Evolutionary conservation across 2,113 vertebrate species (phyloP).

Genomic region (Callaeas wilsoni): DNA sequence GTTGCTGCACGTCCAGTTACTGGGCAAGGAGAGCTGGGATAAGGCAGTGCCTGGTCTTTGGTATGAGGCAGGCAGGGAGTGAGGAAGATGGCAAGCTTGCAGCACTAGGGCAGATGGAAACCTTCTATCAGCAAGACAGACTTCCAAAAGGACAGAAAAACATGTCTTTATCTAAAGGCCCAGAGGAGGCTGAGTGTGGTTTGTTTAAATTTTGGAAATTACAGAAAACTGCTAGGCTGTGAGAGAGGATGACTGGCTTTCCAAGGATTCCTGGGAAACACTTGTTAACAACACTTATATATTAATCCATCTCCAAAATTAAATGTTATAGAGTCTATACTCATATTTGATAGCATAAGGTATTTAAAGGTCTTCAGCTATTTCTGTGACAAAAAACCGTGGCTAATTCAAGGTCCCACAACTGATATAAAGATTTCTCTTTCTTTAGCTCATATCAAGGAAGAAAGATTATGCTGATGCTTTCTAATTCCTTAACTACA

Average conservation of each 20-base stretch:
- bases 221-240: neutral
- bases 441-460: neutral
- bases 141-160: neutral
- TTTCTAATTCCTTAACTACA: neutral
- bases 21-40: neutral
- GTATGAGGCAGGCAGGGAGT: neutral
- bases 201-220: neutral
- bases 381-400: neutral
- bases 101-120: accelerated
- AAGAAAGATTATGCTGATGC: neutral
- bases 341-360: neutral
- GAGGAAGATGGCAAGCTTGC: neutral
- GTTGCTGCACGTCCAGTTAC: neutral
- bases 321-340: neutral
- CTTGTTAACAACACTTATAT: neutral
- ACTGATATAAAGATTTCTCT: neutral
- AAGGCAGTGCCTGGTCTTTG: neutral
- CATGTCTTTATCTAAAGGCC: neutral
- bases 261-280: neutral
- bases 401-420: neutral
- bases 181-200: too few species aligned
- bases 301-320: neutral
- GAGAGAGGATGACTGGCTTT: neutral
- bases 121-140: neutral
- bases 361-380: neutral